These are phyloP conservation scores for Portunus trituberculatus DNA, from an alignment of 1,140 invertebrate genomes.

Conservation along the genomic window DNA sequence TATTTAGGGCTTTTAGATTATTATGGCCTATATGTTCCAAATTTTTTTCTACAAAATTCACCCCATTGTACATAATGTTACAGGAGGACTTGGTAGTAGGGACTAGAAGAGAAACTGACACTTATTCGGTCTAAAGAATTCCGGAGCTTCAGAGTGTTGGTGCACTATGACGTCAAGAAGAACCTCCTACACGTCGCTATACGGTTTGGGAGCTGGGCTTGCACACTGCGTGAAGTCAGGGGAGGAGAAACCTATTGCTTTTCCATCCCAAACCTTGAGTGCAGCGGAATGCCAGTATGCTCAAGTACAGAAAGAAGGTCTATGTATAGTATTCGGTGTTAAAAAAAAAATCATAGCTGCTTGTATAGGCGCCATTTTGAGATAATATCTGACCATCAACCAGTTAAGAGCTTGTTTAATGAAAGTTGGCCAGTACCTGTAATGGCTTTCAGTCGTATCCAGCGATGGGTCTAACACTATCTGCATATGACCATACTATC, in stretches of 20 bases:
- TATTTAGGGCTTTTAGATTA: neutral
- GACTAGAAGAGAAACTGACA: neutral
- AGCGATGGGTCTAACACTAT: neutral
- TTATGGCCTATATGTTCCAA: neutral
- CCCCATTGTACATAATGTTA: neutral
- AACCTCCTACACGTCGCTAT: neutral
- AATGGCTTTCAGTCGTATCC: conserved; percentile 27
- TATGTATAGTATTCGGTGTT: neutral
- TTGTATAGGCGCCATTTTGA: conserved; percentile 15
- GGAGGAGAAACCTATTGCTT: conserved; percentile 22
- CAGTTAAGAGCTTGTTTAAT: neutral
- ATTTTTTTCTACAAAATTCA: neutral
- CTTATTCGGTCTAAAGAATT: too few relatives aligned
- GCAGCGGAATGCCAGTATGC: neutral
- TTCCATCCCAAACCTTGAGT: conserved; percentile 14
- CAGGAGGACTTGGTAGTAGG: neutral
- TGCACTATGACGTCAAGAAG: neutral
- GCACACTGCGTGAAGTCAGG: neutral
- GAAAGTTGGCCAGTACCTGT: neutral
- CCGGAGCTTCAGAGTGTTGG: neutral
- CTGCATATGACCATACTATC: conserved; percentile 7
- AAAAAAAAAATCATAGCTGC: neutral
- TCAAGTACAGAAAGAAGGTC: neutral
- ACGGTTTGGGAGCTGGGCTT: too few relatives aligned
- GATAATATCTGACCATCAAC: neutral